Base-by-base conservation (phyloP, 2,113 vertebrate genomes). In the Nothocercus nigrocapillus region DNA sequence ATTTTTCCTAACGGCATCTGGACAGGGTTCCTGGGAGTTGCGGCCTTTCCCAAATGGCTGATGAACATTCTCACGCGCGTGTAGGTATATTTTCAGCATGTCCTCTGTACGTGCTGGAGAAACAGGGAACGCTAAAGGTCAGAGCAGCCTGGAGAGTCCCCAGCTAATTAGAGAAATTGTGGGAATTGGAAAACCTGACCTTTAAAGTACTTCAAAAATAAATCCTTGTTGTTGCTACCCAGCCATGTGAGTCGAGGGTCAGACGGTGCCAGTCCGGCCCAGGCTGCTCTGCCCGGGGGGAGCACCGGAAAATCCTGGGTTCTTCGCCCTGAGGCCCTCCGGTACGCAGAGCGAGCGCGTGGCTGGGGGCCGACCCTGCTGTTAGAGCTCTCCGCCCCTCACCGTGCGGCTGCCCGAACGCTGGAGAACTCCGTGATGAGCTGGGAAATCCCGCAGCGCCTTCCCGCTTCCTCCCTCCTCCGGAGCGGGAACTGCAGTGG, bases 161-260 rank as follows among this genome's bases (percentile, higher is more conserved):
- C 24, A 30, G 16, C 8, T 54, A 11, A 51, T 25, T 7, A 59
- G 56, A 45, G 21, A 12, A 14, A 2, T 3, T 9, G 62, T 7
- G 61, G 59, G 53, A 89, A 62, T 2, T 8, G 58, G 59, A 89
- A 79, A n/a, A 5, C 7, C 12, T 5, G 45, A n/a, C 32, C 30
- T 67, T 67, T 40, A 53, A 75, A 80, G 27, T 2, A 8, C 44
- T 13, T 61, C 36, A 62, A 49, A 45, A 84, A 51, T 0, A 28
- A 44, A 53, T 77, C 9, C 81, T 62, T 15, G 14, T 4, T 25
- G 51, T 17, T 4, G 77, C 84, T 59, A 38, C 24, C 42, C 42
- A 2, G 0, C 1, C 2, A 16, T 4, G 47, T 5, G 21, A 22
- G 0, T 4, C 7, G 72, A 34, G 38, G 40, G 24, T 24, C 32